phyloP scores from a whole-genome alignment of 2,888 invertebrate genomes.

The Stomorhina lunata region DNA sequence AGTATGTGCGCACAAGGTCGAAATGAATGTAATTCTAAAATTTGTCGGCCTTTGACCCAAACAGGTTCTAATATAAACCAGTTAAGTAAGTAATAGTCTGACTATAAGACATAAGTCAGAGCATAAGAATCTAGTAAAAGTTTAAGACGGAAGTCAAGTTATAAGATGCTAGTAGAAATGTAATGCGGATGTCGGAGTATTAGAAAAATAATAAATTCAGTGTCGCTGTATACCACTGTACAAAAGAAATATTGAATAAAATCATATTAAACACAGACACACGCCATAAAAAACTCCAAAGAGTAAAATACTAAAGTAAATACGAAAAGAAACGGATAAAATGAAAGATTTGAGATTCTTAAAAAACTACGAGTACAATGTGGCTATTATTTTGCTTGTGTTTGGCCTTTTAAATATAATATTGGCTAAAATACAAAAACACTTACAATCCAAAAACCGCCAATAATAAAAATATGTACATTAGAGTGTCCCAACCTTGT shows the following conservation, averaged over 20 bases:
- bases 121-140: too few species aligned
- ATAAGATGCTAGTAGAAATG: too few species aligned
- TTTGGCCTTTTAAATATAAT: conserved; percentile 7
- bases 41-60: too few species aligned
- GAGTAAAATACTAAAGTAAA: neutral
- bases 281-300: neutral
- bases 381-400: neutral
- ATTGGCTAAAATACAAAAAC: neutral
- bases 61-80: too few species aligned
- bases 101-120: conserved; percentile 46
- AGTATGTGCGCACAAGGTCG: too few species aligned
- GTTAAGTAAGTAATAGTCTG: conserved; percentile 29
- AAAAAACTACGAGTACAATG: neutral
- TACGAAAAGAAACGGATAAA: neutral
- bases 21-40: too few species aligned
- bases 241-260: neutral
- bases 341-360: conserved; percentile 34
- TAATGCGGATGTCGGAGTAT: too few species aligned
- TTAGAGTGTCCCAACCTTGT: too few species aligned
- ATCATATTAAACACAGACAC: neutral
- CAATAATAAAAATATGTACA: too few species aligned
- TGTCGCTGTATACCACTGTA: neutral
- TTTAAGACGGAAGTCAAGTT: too few species aligned
- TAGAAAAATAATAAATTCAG: neutral
- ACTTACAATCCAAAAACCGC: neutral